phyloP scores from a whole-genome alignment of 2,888 invertebrate species.

The Nezara viridula region DNA sequence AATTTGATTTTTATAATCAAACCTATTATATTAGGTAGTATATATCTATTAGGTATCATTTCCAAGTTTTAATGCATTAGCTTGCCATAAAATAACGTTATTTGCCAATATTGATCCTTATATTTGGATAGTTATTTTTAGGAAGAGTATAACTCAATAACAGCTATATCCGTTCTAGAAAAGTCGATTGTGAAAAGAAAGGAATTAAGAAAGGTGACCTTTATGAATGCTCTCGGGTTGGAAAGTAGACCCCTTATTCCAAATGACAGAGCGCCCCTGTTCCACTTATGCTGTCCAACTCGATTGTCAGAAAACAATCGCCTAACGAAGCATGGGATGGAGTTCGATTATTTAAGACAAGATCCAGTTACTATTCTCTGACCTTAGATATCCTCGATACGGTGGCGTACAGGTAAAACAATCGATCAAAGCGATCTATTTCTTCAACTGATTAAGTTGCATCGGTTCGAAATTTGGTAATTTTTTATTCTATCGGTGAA shows the following conservation, averaged over 20 bases:
- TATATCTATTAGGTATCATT: no score
- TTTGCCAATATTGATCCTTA: no score
- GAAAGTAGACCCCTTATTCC: not conserved
- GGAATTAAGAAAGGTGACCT: not conserved
- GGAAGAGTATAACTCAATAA: not conserved
- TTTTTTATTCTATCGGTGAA: no score
- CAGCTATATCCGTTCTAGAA: not conserved
- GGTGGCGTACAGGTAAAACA: no score
- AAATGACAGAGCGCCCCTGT: not conserved
- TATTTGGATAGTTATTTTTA: no score
- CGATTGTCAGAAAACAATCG: not conserved
- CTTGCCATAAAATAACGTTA: no score
- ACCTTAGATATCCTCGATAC: not conserved
- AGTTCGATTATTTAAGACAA: not conserved
- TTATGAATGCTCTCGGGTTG: not conserved
- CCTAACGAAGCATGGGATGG: not conserved
- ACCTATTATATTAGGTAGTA: no score
- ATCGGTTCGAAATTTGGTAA: no score
- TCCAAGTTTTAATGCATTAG: no score
- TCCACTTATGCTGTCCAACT: not conserved
- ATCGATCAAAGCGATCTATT: no score
- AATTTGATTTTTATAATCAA: no score
- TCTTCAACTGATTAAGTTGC: no score
- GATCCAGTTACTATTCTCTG: not conserved
- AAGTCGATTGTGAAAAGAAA: not conserved